phyloP scores from a whole-genome alignment of 2,888 invertebrate species.

The Subacronicta megacephala region DNA sequence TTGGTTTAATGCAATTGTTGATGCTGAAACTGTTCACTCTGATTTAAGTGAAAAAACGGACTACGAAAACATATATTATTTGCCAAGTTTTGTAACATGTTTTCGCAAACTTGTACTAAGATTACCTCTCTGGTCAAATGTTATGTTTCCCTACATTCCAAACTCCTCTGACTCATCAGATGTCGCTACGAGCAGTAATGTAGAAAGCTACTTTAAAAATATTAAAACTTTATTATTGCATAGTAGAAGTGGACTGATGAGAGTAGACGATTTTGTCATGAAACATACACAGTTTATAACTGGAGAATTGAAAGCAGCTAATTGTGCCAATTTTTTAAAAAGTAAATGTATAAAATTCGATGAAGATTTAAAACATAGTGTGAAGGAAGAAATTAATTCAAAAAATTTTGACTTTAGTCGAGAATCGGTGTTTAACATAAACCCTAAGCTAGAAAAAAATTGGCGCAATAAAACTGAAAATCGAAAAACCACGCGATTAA shows the following conservation, averaged over 20 bases:
- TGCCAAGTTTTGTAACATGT: slow-evolving; percentile 8
- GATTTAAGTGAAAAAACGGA: slow-evolving; percentile 7
- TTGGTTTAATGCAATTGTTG: slow-evolving; percentile 14
- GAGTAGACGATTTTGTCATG: slow-evolving; percentile 24
- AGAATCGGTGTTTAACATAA: slow-evolving; percentile 1
- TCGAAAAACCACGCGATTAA: background rate
- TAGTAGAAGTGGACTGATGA: slow-evolving; percentile 16
- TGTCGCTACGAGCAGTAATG: slow-evolving; percentile 8
- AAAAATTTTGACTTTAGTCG: slow-evolving; percentile 1
- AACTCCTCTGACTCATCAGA: background rate
- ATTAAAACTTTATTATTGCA: slow-evolving; percentile 18
- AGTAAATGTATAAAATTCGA: background rate
- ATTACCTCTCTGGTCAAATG: slow-evolving; percentile 8
- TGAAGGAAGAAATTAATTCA: background rate
- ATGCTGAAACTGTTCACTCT: slow-evolving; percentile 6
- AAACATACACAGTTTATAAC: slow-evolving; percentile 19
- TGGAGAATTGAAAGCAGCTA: slow-evolving; percentile 20
- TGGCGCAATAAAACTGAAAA: slow-evolving; percentile 4
- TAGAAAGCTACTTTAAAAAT: slow-evolving; percentile 28
- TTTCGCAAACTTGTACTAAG: slow-evolving; percentile 5
- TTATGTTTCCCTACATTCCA: slow-evolving; percentile 4
- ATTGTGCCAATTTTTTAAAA: background rate
- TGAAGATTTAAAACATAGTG: background rate
- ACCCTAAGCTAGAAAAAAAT: slow-evolving; percentile 5
- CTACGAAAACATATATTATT: slow-evolving; percentile 17